A percentile compares a stretch with the other conserved stretches of the same genome.
Conservation (phyloP, 2,888 invertebrate genomes). For the Calameuta filiformis region DNA sequence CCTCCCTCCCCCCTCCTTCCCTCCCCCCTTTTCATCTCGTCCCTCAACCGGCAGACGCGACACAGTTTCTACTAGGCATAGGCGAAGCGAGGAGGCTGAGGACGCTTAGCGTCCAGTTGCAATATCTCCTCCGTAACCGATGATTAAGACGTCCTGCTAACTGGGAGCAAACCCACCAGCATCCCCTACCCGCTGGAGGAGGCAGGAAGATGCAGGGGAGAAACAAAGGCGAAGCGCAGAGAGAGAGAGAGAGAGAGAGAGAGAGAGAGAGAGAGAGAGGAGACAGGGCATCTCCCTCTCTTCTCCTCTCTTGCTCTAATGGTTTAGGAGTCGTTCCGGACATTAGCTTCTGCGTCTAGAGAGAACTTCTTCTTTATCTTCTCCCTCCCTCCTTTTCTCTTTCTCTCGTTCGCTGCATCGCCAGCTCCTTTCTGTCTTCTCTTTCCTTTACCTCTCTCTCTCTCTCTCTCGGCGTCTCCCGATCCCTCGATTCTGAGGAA, state of each 20-base stretch:
- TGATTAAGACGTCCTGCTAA: constrained; percentile 38
- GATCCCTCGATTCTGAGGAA: constrained; percentile 28
- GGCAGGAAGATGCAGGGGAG: background rate
- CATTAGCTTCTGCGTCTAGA: constrained; percentile 61
- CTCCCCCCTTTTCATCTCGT: too few relatives aligned
- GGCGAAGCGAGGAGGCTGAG: background rate
- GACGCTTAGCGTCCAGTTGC: background rate
- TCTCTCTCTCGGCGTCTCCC: constrained; percentile 31
- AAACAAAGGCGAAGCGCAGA: background rate
- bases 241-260: background rate
- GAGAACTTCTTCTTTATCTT: constrained; percentile 27
- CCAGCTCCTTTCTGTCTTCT: constrained; percentile 21
- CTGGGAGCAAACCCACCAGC: background rate
- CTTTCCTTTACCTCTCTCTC: constrained; percentile 19
- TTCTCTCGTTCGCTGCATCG: constrained; percentile 15
- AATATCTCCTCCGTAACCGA: constrained; percentile 2
- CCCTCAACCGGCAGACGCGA: background rate
- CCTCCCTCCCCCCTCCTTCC: too few relatives aligned
- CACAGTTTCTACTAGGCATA: background rate
- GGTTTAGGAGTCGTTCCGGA: constrained; percentile 62
- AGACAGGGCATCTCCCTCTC: constrained; percentile 12
- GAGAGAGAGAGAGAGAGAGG: background rate
- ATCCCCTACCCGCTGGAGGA: constrained; percentile 13
- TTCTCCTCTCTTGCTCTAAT: constrained; percentile 48
- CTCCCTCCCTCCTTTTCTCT: constrained; percentile 13